A percentile compares a stretch with the other conserved stretches of the same genome.
phyloP scores from a whole-genome alignment of 1,140 invertebrate genomes.

The Bradysia coprophila region DNA sequence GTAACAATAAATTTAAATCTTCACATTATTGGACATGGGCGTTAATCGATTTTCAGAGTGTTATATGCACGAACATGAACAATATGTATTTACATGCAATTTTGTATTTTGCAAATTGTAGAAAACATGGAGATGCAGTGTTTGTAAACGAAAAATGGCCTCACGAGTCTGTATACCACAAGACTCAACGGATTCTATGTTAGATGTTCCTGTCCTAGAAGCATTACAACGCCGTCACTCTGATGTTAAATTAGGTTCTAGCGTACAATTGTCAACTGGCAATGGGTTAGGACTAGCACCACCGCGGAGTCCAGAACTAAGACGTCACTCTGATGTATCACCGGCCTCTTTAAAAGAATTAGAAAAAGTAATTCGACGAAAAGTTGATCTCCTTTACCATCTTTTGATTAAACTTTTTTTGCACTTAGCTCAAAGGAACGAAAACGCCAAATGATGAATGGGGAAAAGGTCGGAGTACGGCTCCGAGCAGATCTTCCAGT shows the following conservation, averaged over 20 bases:
- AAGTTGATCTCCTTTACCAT: not conserved
- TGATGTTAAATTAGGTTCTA: conserved; percentile 47
- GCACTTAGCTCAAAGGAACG: conserved; percentile 8
- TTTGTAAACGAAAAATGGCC: conserved; percentile 58
- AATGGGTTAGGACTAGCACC: conserved; percentile 39
- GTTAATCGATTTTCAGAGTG: not conserved
- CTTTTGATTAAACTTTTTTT: not conserved
- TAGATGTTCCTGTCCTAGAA: conserved; percentile 58
- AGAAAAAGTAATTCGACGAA: conserved; percentile 42
- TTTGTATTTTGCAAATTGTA: conserved; percentile 16
- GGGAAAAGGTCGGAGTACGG: conserved; percentile 25
- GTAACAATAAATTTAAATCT: not conserved
- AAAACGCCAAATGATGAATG: conserved; percentile 9
- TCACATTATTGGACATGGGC: not conserved
- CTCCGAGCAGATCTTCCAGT: conserved; percentile 26
- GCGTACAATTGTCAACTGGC: conserved; percentile 25
- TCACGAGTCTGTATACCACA: conserved; percentile 45
- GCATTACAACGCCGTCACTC: conserved; percentile 56
- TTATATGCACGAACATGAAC: not conserved
- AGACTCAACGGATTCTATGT: conserved; percentile 58
- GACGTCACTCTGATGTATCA: conserved; percentile 65
- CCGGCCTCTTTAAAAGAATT: conserved; percentile 66
- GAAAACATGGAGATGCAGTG: conserved; percentile 60
- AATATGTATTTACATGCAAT: not conserved
- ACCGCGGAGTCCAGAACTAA: conserved; percentile 53